Conservation (phyloP, 2,888 invertebrate species). For the Acleris emargana region DNA sequence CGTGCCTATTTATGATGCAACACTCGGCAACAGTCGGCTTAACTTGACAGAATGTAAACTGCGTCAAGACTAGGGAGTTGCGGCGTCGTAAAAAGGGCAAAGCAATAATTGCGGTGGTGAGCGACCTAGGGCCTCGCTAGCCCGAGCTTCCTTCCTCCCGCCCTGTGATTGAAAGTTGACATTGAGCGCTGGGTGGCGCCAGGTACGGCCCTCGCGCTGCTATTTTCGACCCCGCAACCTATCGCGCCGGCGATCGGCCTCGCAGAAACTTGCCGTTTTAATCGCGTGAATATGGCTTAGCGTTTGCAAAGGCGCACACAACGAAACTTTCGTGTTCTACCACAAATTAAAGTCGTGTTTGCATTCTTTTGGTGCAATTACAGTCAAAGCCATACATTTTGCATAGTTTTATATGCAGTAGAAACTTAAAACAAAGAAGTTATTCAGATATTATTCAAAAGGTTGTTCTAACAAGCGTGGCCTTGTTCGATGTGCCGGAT, state of each 20-base stretch:
- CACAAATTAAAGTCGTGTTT: slow-evolving; percentile 62
- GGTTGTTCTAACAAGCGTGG: slow-evolving; percentile 13
- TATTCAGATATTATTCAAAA: neutral
- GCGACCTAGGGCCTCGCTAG: slow-evolving; percentile 47
- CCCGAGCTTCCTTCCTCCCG: slow-evolving; percentile 73
- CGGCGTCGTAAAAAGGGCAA: slow-evolving; percentile 65
- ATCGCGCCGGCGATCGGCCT: slow-evolving; percentile 80
- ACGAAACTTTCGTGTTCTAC: slow-evolving; percentile 58
- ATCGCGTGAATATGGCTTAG: slow-evolving; percentile 74
- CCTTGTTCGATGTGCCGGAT: slow-evolving; percentile 10
- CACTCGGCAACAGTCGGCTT: slow-evolving; percentile 49
- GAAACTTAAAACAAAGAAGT: no score
- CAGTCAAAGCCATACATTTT: slow-evolving; percentile 45
- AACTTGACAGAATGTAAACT: slow-evolving; percentile 68
- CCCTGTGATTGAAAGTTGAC: slow-evolving; percentile 79
- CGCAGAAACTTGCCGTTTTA: slow-evolving; percentile 75
- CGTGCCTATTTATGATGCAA: slow-evolving; percentile 53
- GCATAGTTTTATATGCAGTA: no score
- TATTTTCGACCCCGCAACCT: slow-evolving; percentile 80
- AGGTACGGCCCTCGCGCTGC: slow-evolving; percentile 74
- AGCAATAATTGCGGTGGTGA: slow-evolving; percentile 66
- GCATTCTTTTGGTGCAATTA: slow-evolving; percentile 55
- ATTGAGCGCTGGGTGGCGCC: slow-evolving; percentile 79
- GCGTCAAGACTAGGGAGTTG: slow-evolving; percentile 56
- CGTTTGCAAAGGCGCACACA: slow-evolving; percentile 70